Evolutionary conservation across 2,113 vertebrate genomes (phyloP), one percentile per base, ranked within the genome.

Genomic region (Chaetorhynchus papuensis): DNA sequence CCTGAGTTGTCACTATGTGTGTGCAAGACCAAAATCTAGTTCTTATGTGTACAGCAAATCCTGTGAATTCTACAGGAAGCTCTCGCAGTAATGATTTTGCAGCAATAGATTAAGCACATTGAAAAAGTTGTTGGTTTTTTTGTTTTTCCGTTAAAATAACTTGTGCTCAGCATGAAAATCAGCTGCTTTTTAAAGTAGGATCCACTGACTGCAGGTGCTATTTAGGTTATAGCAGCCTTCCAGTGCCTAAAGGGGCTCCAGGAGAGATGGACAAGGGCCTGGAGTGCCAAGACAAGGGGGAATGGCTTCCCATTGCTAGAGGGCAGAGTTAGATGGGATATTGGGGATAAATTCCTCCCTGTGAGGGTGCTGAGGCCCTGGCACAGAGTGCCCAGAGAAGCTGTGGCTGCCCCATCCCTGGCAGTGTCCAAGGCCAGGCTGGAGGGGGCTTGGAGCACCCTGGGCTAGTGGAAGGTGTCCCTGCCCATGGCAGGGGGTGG

Each of bases 381-480:
- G 77, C 19, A 17, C 37, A 74, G 33, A 7, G 0, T 66, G 15
- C 15, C 15, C 52, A 65, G 31, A 59, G 60, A 0, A 59, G 37
- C 27, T 74, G 52, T 20, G 60, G 37, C 44, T 74, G 68, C 15
- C 13, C 5, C 60, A 66, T 53, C 1, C 20, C 45, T 60, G 39
- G 69, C 0, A 35, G 24, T 41, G 53, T 11, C 53, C 47, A 31
- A 47, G 61, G 11, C 69, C 53, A 18, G 45, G 53, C 0, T 75
- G 45, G 44, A 52, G 0, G 0, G 37, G 12, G 42, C 22, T 72
- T 65, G 52, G 45, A 75, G 20, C 28, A 39, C 0, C 15, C 28
- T 75, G 78, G 28, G 23, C 0, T 0, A 12, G n/a, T 44, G 61
- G 39, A 6, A 75, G n/a, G 20, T 21, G 45, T 60, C 13, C 45